Evolutionary conservation across 2,888 invertebrate species (phyloP).

Genomic region (Sphaerophoria taeniata): DNA sequence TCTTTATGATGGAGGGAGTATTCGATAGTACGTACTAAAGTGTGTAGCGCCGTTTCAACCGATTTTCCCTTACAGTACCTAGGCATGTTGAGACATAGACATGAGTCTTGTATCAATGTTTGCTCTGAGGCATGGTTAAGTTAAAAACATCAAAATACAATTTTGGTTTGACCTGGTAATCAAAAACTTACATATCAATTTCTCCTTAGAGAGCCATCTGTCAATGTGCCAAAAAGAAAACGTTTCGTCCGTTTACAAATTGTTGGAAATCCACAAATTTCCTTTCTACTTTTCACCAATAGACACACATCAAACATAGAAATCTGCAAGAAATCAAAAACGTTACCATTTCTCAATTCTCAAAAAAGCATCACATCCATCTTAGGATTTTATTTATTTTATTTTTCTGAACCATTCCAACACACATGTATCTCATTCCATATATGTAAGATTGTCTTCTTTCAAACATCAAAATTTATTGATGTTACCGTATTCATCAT

Average conservation of each 20-base stretch:
- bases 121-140: too few species aligned
- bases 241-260: conserved; percentile 55
- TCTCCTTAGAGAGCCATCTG: conserved; percentile 36
- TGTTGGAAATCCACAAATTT: conserved; percentile 20
- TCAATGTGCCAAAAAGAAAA: conserved; percentile 41
- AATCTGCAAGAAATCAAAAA: conserved; percentile 40
- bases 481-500: conserved; percentile 71
- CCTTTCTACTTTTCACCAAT: conserved; percentile 1
- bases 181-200: neutral
- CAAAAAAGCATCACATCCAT: conserved; percentile 43
- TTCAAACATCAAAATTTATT: conserved; percentile 69
- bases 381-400: conserved; percentile 48
- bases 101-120: too few species aligned
- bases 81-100: too few species aligned
- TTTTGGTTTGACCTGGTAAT: too few species aligned
- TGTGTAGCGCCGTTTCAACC: too few species aligned
- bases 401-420: neutral
- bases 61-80: too few species aligned
- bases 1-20: too few species aligned
- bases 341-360: conserved; percentile 36
- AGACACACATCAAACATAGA: conserved; percentile 27
- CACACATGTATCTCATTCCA: neutral
- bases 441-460: conserved; percentile 42
- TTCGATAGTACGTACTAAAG: too few species aligned
- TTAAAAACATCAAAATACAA: too few species aligned